Evolutionary conservation across 2,113 vertebrate species (phyloP).

Genomic region (Anolis carolinensis): DNA sequence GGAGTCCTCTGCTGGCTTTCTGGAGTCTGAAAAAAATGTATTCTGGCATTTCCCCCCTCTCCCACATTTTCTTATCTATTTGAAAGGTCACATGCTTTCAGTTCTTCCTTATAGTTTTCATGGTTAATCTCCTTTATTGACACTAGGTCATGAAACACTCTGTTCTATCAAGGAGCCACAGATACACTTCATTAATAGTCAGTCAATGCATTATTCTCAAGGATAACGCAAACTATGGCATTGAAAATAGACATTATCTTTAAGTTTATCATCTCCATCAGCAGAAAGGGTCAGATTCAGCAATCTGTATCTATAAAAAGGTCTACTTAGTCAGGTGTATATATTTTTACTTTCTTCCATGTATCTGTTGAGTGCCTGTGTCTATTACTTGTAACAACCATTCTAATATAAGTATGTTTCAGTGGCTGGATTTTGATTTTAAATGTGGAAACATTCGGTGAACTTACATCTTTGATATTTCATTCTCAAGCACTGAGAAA

Average conservation of each 20-base stretch:
- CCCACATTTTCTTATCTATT: not conserved
- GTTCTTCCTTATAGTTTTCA: constrained; percentile 16
- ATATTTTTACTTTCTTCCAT: not conserved
- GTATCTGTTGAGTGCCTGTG: not conserved
- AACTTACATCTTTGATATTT: constrained; percentile 18
- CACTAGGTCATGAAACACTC: constrained; percentile 10
- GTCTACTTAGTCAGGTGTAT: not conserved
- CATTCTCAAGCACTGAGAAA: not conserved
- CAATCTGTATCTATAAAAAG: not conserved
- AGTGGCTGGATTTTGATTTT: not conserved
- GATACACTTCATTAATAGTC: constrained; percentile 19
- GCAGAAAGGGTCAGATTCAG: constrained; percentile 6
- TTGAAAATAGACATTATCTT: constrained; percentile 16
- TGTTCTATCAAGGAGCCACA: not conserved
- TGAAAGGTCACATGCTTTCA: not conserved
- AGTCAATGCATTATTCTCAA: constrained; percentile 19
- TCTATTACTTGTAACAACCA: constrained; percentile 15
- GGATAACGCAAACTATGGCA: not conserved
- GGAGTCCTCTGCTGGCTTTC: not conserved
- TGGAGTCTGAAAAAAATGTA: not conserved
- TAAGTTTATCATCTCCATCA: constrained; percentile 4
- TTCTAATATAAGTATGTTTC: constrained; percentile 13
- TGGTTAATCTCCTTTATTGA: constrained; percentile 41
- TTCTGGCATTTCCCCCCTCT: not conserved
- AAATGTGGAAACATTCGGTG: not conserved